Percentiles rank a stretch among this genome's conserved stretches.
Conservation (phyloP, 64 coral and sea anemone genomes). For the Montipora efflorescens region DNA sequence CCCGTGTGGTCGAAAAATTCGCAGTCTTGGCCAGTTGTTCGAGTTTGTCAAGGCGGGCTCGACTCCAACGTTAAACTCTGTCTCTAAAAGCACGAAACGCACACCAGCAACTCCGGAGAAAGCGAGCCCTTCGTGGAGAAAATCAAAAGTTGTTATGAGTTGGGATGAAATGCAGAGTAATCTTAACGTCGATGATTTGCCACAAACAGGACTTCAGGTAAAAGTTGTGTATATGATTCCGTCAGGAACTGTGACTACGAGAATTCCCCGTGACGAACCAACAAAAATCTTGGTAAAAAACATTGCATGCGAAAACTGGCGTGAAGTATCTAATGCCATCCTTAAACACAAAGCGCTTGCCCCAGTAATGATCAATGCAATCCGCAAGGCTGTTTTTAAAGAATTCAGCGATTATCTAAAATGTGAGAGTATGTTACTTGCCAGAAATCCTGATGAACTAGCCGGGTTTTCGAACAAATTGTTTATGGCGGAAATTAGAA, state of each 20-base stretch:
- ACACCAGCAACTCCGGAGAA: neutral
- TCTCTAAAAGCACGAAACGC: neutral
- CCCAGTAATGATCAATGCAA: too few species aligned
- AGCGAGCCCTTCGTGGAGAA: neutral
- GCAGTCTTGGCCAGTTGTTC: neutral
- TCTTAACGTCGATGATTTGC: neutral
- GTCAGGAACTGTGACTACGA: neutral
- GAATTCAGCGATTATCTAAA: too few species aligned
- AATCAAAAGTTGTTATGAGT: neutral
- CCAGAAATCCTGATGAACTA: too few species aligned
- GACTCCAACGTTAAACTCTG: neutral
- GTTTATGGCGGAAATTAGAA: too few species aligned
- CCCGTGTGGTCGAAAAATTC: slow-evolving; percentile 32
- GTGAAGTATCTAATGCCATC: too few species aligned
- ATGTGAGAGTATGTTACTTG: too few species aligned
- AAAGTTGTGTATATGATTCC: neutral
- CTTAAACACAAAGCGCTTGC: too few species aligned
- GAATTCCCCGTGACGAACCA: too few species aligned
- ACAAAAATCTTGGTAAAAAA: too few species aligned
- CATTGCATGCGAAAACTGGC: too few species aligned
- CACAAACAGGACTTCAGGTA: neutral
- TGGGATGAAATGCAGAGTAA: neutral
- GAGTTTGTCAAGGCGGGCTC: neutral
- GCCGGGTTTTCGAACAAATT: too few species aligned
- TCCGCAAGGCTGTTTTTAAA: too few species aligned